Percentiles rank a stretch among this genome's conserved stretches.
phyloP scores from a whole-genome alignment of 2,113 vertebrate species.

The Aspidoscelis tigris region DNA sequence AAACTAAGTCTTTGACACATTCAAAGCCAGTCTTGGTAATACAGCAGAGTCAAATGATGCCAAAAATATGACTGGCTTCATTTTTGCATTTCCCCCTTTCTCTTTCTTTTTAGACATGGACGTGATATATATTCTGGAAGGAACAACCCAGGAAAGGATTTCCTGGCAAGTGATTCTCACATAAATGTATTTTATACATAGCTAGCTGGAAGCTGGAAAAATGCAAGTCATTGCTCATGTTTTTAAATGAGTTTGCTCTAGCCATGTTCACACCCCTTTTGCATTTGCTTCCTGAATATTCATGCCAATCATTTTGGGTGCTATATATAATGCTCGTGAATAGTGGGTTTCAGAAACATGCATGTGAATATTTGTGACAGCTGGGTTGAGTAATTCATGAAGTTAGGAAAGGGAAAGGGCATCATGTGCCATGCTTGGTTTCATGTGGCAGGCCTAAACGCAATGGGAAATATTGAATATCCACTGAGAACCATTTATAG shows the following conservation, averaged over 20 bases:
- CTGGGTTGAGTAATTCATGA: background rate
- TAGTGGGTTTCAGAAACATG: slow-evolving; percentile 35
- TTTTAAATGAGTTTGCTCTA: slow-evolving; percentile 40
- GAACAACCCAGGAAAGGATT: background rate
- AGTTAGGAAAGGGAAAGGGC: slow-evolving; percentile 43
- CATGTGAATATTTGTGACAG: background rate
- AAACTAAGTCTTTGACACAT: slow-evolving; percentile 35
- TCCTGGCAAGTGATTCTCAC: slow-evolving; percentile 46
- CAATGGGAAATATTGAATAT: background rate
- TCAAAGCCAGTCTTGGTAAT: slow-evolving; percentile 54
- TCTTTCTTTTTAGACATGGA: slow-evolving; percentile 41
- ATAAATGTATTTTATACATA: slow-evolving; percentile 46
- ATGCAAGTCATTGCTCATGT: slow-evolving; percentile 37
- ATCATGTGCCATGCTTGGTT: background rate
- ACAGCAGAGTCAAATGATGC: slow-evolving; percentile 42
- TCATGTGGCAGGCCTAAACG: background rate
- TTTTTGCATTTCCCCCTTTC: slow-evolving; percentile 51
- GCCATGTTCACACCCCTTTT: slow-evolving; percentile 22
- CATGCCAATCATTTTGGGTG: slow-evolving; percentile 19
- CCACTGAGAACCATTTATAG: background rate
- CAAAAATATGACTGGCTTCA: slow-evolving; percentile 64
- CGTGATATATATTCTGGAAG: slow-evolving; percentile 55
- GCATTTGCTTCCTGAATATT: slow-evolving; percentile 32
- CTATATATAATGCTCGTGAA: slow-evolving; percentile 2
- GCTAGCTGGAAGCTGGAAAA: slow-evolving; percentile 5